These are phyloP conservation scores for Pituophis catenifer DNA, from an alignment of 2,113 vertebrate genomes.

Conservation along the genomic window DNA sequence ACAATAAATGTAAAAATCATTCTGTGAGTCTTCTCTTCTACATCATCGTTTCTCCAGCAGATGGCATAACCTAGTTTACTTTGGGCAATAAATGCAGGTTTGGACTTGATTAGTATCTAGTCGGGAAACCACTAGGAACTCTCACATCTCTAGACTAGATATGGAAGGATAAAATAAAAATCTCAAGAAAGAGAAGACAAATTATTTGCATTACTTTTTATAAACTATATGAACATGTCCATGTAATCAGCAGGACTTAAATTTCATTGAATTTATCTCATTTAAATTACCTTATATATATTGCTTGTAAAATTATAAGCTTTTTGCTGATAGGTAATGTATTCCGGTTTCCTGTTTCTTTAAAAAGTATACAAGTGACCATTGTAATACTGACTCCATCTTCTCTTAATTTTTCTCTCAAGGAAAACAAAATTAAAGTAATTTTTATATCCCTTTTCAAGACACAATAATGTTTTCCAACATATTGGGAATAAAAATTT, in stretches of 20 bases:
- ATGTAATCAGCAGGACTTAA: not conserved
- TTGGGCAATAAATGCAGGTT: not conserved
- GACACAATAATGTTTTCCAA: constrained; percentile 36
- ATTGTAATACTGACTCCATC: not conserved
- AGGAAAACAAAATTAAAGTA: constrained; percentile 25
- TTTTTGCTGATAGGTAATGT: not conserved
- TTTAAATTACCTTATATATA: not conserved
- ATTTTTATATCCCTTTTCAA: constrained; percentile 30
- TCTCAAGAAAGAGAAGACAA: not conserved
- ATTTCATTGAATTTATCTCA: not conserved
- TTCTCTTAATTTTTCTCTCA: constrained; percentile 31
- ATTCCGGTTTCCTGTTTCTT: not conserved
- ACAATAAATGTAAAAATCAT: not conserved
- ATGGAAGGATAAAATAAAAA: not conserved
- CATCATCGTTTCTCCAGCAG: not conserved
- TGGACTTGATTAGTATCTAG: not conserved
- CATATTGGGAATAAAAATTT: constrained; percentile 30
- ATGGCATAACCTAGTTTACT: not conserved
- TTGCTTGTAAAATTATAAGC: not conserved
- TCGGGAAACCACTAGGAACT: not conserved
- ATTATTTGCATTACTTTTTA: not conserved
- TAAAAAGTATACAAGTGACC: not conserved
- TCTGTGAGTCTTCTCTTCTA: not conserved
- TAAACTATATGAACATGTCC: not conserved
- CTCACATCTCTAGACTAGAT: not conserved